phyloP scores from a whole-genome alignment of 2,888 invertebrate genomes.

The Xestia c-nigrum region DNA sequence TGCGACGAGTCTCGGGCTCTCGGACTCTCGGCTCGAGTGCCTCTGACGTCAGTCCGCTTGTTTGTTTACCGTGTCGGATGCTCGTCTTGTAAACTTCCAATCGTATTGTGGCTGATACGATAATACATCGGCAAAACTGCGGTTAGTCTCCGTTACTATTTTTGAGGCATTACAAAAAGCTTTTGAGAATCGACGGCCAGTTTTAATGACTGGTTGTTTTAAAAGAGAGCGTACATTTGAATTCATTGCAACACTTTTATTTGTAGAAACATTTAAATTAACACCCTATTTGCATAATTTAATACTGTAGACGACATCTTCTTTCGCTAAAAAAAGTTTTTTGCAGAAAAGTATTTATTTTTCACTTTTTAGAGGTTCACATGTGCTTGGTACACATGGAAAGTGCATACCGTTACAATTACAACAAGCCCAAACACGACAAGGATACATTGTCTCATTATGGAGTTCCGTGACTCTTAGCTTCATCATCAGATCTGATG shows the following conservation, averaged over 20 bases:
- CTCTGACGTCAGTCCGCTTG: slow-evolving; percentile 82
- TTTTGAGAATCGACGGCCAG: slow-evolving; percentile 10
- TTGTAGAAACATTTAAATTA: slow-evolving; percentile 36
- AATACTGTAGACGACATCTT: slow-evolving; percentile 17
- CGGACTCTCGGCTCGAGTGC: slow-evolving; percentile 63
- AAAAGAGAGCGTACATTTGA: slow-evolving; percentile 17
- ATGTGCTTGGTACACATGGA: too few species aligned
- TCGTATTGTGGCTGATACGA: slow-evolving; percentile 79
- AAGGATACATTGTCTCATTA: too few species aligned
- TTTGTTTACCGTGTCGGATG: slow-evolving; percentile 86
- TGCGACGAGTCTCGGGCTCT: slow-evolving; percentile 50
- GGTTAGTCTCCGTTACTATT: slow-evolving; percentile 56
- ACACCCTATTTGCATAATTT: slow-evolving; percentile 29
- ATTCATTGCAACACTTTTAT: slow-evolving; percentile 34
- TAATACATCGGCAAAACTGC: slow-evolving; percentile 66
- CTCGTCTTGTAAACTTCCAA: slow-evolving; percentile 86
- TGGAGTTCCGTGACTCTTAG: too few species aligned
- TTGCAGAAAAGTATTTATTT: too few species aligned
- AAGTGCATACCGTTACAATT: too few species aligned
- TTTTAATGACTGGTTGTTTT: not conserved
- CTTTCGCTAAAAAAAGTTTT: not conserved
- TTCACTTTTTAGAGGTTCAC: too few species aligned
- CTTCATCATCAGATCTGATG: too few species aligned
- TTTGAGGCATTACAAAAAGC: slow-evolving; percentile 52
- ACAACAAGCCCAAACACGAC: too few species aligned